Evolutionary conservation across 2,113 vertebrate species (phyloP), one percentile per base, ranked within the genome.

Genomic region (Rostratula benghalensis): DNA sequence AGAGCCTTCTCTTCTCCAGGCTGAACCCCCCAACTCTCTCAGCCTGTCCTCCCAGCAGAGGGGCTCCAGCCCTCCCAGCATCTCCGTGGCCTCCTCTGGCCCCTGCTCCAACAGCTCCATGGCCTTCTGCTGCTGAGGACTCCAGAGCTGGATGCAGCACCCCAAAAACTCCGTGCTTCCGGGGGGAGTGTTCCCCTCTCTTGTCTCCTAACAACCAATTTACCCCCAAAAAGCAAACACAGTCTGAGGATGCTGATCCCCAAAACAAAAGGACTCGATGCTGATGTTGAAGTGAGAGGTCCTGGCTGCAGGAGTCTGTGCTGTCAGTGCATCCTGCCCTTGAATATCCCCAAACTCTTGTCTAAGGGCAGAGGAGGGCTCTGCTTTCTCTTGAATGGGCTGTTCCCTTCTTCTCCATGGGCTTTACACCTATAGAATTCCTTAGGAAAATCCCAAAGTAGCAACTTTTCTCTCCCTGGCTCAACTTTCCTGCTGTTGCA

Each of bases 321-420:
- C 53, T 18, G 8, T 20, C 8, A 7, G 14, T 3, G 6, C 22
- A 4, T 39, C 3, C 0, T 45, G 20, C 24, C 2, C 25, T 18
- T 18, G 51, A 10, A 3, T 3, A 20, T 37, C 37, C 7, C 0
- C 14, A 54, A 60, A 7, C 3, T 0, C 61, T 30, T n/a, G 7
- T 11, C 6, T 4, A 4, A 10, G 33, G 28, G 41, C 18, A 14
- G 16, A 23, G 28, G 46, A 83, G 20, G 1, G 2, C n/a, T 57
- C 54, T 3, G 19, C 41, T 57, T 59, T 18, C 53, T 12, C 31
- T 11, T 67, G 46, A 13, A 22, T 2, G 60, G 8, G 8, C 20
- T 3, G 7, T 46, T 54, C 21, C 30, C 8, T 35, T 35, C 25
- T 35, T 30, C 3, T 25, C n/a, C 0, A 1, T 23, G 41, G 28